phyloP scores from a whole-genome alignment of 2,888 invertebrate species.

The Dinocampus coccinellae region DNA sequence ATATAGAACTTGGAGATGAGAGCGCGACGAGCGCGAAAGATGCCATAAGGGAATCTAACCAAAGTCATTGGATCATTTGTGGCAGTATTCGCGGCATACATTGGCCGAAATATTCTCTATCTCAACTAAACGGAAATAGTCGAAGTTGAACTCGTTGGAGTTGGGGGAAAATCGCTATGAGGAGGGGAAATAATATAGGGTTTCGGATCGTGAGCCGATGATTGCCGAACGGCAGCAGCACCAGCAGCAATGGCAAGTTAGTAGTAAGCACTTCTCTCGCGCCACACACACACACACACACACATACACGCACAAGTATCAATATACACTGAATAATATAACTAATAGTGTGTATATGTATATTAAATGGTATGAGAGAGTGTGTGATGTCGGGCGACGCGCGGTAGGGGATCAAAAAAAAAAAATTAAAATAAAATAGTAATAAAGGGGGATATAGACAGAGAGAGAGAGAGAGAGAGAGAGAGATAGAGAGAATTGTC shows the following conservation, averaged over 20 bases:
- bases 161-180: too few relatives aligned
- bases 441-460: too few relatives aligned
- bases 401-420: conserved; percentile 37
- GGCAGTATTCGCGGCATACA: not conserved
- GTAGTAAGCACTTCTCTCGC: conserved; percentile 9
- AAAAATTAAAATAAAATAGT: too few relatives aligned
- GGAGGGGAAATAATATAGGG: not conserved
- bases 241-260: conserved; percentile 6
- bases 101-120: conserved; percentile 27
- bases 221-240: conserved; percentile 34
- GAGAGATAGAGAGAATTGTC: conserved; percentile 43
- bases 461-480: too few relatives aligned
- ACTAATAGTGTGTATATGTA: not conserved
- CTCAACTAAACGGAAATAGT: conserved; percentile 61
- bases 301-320: not conserved
- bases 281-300: too few relatives aligned
- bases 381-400: conserved; percentile 28
- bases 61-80: conserved; percentile 49
- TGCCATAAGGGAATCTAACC: conserved; percentile 42
- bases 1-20: conserved; percentile 16
- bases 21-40: conserved; percentile 27
- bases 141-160: conserved; percentile 48
- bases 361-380: conserved; percentile 11
- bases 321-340: not conserved
- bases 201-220: not conserved